Conservation (phyloP, 2,797 vertebrate genomes). For the Gymnopithys bicolor region DNA sequence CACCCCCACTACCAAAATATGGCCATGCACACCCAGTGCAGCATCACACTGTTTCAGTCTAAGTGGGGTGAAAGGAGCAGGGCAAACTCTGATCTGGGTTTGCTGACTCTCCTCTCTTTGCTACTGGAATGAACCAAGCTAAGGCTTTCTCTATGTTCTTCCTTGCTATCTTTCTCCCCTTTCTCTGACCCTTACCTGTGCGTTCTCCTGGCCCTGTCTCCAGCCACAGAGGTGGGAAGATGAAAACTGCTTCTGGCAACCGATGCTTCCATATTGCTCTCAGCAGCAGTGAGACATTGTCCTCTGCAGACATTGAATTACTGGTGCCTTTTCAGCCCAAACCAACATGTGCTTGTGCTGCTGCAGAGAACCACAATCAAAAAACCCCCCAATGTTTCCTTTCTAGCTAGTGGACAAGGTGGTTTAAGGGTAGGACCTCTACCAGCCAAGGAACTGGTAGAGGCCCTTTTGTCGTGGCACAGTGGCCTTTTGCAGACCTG, state of each 20-base stretch:
- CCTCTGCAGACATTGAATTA: background rate
- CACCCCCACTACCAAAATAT: background rate
- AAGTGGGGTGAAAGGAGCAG: accelerated
- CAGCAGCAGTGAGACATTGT: background rate
- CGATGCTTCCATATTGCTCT: background rate
- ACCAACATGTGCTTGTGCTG: background rate
- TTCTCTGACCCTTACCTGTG: background rate
- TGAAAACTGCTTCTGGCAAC: background rate
- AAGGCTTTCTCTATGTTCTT: background rate
- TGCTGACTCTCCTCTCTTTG: background rate
- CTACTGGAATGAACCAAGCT: background rate
- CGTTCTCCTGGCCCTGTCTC: background rate
- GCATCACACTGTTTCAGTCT: background rate
- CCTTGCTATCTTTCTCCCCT: background rate
- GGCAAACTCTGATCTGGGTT: background rate
- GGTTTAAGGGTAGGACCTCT: background rate
- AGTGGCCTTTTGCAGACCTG: accelerated
- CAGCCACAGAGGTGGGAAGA: background rate
- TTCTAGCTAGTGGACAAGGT: background rate
- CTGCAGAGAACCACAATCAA: background rate
- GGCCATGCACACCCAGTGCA: background rate
- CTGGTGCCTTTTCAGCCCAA: background rate
- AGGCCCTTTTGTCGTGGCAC: background rate
- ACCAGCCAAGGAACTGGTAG: background rate
- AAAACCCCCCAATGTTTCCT: accelerated